Base-by-base conservation (phyloP, 2,888 invertebrate genomes). In the Parnassius orleans region DNA sequence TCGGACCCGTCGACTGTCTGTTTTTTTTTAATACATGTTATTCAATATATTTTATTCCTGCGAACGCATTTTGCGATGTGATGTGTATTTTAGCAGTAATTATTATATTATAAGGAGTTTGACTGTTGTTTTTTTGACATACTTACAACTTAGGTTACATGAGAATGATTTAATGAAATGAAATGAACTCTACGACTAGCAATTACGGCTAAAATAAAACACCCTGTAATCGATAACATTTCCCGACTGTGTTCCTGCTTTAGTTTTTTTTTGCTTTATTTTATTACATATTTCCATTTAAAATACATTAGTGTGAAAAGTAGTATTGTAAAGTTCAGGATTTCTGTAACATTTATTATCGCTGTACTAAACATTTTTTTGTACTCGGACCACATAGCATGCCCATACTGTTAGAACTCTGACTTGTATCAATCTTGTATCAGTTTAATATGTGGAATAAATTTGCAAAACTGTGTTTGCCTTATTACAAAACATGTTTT, bases 1-100 rank as follows among this genome's bases (percentile, higher is more conserved):
- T 71, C 67, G 70, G 78, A 79, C 82, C 83, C 85, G 80, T 78
- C 79, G 87, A 86, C 88, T 86, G 91, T 90, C 86, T 90, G 86
- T 90, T 92, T 92, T 87, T n/a, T 90, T 92, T 92, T 91, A 92
- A 87, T 90, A 91, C 90, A 92, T 92, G 91, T 92, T 92, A 92
- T 92, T 94, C 94, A 93, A 93, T 94, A 95, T 94, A 94, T 95
- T 94, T 94, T 95, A 94, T 95, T 94, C 93, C 94, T 94, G 94
- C 94, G 94, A 93, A 94, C 94, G 94, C 94, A 94, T 94, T 94
- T 95, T 95, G 95, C 94, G 94, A 95, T 90, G 90, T 90, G 90
- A 90, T 90, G 90, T 91, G 90, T 93, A 93, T 93, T 92, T 90
- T 93, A 93, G 92, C 91, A 89, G 90, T 92, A 92, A 92, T 92